A percentile compares a stretch with the other conserved stretches of the same genome.
Conservation (phyloP, 2,888 invertebrate genomes). For the Drosophila bunnanda region DNA sequence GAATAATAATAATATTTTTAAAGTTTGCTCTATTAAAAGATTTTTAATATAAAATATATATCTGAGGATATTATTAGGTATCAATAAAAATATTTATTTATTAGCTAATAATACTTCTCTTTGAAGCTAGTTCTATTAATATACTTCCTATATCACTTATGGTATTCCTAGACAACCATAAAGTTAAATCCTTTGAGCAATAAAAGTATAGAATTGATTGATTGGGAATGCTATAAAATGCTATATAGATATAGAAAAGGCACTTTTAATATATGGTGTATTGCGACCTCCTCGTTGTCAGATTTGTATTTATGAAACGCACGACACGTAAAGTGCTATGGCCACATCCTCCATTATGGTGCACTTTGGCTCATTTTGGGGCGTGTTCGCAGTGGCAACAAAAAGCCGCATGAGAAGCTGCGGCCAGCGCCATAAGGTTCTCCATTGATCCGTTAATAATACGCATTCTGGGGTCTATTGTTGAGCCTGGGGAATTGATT, state of each 20-base stretch:
- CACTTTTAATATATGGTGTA: not conserved
- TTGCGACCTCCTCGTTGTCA: not conserved
- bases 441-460: constrained; percentile 61
- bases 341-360: constrained; percentile 22
- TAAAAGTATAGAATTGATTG: no score
- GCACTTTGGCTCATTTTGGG: constrained; percentile 42
- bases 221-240: not conserved
- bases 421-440: constrained; percentile 40
- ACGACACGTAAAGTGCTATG: constrained; percentile 22
- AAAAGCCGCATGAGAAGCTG: constrained; percentile 47
- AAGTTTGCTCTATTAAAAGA: no score
- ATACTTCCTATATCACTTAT: not conserved
- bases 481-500: constrained; percentile 65
- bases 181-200: not conserved
- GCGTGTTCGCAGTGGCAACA: constrained; percentile 69
- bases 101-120: no score
- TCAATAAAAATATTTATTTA: no score
- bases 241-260: not conserved
- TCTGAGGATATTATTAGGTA: no score
- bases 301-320: constrained; percentile 16
- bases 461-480: constrained; percentile 62
- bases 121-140: not conserved
- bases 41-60: no score
- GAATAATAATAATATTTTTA: no score
- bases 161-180: not conserved